These are phyloP conservation scores for Frieseomelitta varia DNA, from an alignment of 1,140 invertebrate genomes.

Conservation along the genomic window DNA sequence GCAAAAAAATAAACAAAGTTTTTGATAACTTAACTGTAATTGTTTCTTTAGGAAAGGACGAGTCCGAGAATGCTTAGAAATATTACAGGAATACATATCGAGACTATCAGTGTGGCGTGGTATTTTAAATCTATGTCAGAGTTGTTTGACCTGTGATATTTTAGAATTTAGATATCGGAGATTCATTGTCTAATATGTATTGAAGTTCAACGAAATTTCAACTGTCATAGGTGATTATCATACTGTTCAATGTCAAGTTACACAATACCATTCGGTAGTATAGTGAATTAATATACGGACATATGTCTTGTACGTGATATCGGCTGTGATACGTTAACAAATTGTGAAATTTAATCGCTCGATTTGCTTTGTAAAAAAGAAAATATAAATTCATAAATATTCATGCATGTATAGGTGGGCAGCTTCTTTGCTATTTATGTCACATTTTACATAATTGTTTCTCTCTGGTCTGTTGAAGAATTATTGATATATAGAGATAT, in stretches of 20 bases:
- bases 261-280: not conserved
- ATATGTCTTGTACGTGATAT: conserved; percentile 43
- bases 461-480: not conserved
- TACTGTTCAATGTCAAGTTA: conserved; percentile 23
- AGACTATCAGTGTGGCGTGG: conserved; percentile 33
- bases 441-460: not conserved
- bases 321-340: conserved; percentile 27
- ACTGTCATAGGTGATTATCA: conserved; percentile 4
- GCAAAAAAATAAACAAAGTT: conserved; percentile 15
- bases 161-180: conserved; percentile 35
- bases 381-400: conserved; percentile 19
- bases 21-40: conserved; percentile 8
- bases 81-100: conserved; percentile 6
- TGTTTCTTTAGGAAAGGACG: not conserved
- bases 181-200: conserved; percentile 10
- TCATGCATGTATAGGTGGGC: conserved; percentile 8
- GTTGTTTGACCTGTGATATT: conserved; percentile 53
- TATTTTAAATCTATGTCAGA: conserved; percentile 57
- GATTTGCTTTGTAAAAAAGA: not conserved
- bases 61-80: conserved; percentile 6
- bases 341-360: conserved; percentile 10
- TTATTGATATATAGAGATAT: not conserved
- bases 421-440: not conserved
- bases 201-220: conserved; percentile 1
- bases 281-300: conserved; percentile 8